Evolutionary conservation across 2,113 vertebrate species (phyloP).

Genomic region (Saccopteryx bilineata): DNA sequence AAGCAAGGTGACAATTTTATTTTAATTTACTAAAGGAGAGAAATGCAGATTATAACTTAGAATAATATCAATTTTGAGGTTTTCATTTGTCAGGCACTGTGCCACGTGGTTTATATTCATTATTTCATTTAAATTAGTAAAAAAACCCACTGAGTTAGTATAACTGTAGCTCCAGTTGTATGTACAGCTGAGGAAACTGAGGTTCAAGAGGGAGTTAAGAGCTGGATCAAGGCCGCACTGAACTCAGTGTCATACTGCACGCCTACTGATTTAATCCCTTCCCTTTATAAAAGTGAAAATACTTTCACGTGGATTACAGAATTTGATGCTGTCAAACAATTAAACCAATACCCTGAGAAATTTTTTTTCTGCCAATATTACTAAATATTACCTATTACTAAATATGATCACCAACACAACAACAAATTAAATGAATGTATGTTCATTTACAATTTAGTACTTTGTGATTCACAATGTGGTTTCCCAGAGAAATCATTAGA

Average conservation of each 20-base stretch:
- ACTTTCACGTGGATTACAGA: slow-evolving; percentile 4
- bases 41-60: neutral
- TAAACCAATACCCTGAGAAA: slow-evolving; percentile 42
- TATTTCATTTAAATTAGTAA: slow-evolving; percentile 56
- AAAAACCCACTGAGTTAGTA: neutral
- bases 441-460: slow-evolving; percentile 31
- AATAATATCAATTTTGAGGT: slow-evolving; percentile 5
- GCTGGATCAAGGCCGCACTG: neutral
- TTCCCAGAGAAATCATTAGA: slow-evolving; percentile 35
- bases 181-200: neutral
- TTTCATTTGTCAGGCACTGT: neutral
- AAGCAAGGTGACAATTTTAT: neutral
- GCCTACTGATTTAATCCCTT: neutral
- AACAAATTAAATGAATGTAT: neutral
- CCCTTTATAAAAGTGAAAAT: neutral
- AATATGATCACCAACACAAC: slow-evolving; percentile 12
- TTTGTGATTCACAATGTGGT: slow-evolving; percentile 35
- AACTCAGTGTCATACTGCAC: neutral
- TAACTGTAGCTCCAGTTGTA: neutral
- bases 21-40: neutral
- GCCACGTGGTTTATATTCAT: neutral
- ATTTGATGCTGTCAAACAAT: slow-evolving; percentile 22
- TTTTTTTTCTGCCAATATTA: neutral
- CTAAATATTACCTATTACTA: neutral
- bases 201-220: slow-evolving; percentile 3